These are phyloP conservation scores for Clangula hyemalis DNA, from an alignment of 2,797 vertebrate species.

Conservation along the genomic window DNA sequence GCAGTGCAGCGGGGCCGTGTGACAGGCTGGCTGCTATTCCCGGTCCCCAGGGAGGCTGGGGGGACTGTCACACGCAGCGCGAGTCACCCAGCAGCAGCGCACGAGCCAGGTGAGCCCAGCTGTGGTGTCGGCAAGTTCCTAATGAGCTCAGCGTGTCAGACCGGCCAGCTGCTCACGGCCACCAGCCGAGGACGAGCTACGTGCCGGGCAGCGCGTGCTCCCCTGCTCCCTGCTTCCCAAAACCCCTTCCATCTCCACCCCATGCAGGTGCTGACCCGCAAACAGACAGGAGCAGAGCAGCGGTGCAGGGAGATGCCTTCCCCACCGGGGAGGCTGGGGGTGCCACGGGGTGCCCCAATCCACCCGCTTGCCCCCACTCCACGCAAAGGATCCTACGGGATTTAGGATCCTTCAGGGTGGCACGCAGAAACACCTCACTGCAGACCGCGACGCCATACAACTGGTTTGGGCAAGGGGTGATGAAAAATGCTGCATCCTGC, in stretches of 20 bases:
- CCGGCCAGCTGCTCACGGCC: not conserved
- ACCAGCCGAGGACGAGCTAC: slow-evolving; percentile 55
- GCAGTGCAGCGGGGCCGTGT: slow-evolving; percentile 16
- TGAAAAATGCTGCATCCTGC: not conserved
- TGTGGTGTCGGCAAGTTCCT: slow-evolving; percentile 55
- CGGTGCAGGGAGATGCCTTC: not conserved
- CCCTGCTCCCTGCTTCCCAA: slow-evolving; percentile 17
- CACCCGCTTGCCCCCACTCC: not conserved
- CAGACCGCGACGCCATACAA: not conserved
- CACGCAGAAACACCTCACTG: not conserved
- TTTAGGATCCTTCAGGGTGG: not conserved
- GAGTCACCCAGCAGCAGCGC: not conserved
- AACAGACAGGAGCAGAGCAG: not conserved
- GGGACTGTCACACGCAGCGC: slow-evolving; percentile 40
- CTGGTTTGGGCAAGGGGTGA: not conserved
- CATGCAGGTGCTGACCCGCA: not conserved
- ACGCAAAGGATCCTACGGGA: not conserved
- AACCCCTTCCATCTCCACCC: not conserved
- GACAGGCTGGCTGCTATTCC: slow-evolving; percentile 47
- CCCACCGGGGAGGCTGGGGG: rapidly evolving
- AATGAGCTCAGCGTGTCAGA: slow-evolving; percentile 64
- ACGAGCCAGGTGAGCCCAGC: slow-evolving; percentile 64
- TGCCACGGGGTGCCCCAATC: not conserved
- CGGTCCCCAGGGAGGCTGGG: not conserved
- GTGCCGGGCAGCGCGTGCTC: slow-evolving; percentile 23